These are phyloP conservation scores for Caenorhabditis sp. DNA, from an alignment of 2,888 invertebrate species.

Conservation along the genomic window DNA sequence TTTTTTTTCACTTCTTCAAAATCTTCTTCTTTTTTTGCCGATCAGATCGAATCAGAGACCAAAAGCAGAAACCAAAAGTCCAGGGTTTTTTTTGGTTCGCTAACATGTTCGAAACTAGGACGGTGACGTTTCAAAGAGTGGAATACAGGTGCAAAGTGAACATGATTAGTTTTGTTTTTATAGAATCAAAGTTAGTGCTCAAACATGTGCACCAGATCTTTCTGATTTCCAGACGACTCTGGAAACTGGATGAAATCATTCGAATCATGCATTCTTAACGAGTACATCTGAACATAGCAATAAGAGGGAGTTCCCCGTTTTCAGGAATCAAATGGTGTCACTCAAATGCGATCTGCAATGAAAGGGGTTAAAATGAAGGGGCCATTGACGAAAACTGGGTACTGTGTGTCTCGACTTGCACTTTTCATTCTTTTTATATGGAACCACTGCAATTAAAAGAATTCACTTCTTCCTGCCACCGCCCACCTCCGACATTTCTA, in stretches of 20 bases:
- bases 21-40: slow-evolving; percentile 12
- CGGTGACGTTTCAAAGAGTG: slow-evolving; percentile 26
- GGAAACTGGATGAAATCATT: slow-evolving; percentile 44
- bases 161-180: slow-evolving; percentile 7
- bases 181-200: no score
- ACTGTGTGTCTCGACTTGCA: slow-evolving; percentile 24
- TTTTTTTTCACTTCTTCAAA: slow-evolving; percentile 37
- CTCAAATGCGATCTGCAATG: background rate
- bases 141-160: slow-evolving; percentile 46
- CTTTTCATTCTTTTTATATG: slow-evolving; percentile 46
- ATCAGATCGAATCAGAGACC: slow-evolving; percentile 25
- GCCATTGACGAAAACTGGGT: slow-evolving; percentile 42
- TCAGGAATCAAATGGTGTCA: background rate
- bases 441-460: slow-evolving; percentile 39
- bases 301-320: background rate
- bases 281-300: background rate
- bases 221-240: background rate
- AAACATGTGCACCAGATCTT: slow-evolving; percentile 14
- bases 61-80: slow-evolving; percentile 50
- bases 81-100: slow-evolving; percentile 22
- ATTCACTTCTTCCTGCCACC: slow-evolving; percentile 42
- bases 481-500: background rate
- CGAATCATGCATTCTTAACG: slow-evolving; percentile 4
- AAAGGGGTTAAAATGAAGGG: slow-evolving; percentile 11
- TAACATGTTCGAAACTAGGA: slow-evolving; percentile 4